Conservation (phyloP, 2,113 vertebrate species). For the mouse (Mus musculus) region DNA sequence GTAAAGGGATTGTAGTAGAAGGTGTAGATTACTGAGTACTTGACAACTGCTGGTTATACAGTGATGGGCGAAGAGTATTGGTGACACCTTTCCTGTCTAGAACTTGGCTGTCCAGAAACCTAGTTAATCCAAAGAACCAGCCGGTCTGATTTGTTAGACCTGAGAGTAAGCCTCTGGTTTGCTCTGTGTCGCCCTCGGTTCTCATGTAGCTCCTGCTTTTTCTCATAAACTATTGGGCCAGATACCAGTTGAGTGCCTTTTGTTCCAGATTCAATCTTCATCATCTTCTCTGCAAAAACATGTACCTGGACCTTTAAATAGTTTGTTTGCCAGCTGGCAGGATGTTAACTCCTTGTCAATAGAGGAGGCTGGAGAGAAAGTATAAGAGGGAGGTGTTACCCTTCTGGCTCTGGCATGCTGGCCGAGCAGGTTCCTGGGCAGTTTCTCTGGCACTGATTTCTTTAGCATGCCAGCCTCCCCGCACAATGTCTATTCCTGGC, state of each 20-base stretch:
- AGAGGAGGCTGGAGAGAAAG: conserved; percentile 22
- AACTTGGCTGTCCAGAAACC: not conserved
- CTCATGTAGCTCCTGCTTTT: not conserved
- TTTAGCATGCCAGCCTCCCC: not conserved
- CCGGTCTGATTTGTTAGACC: not conserved
- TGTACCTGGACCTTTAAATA: not conserved
- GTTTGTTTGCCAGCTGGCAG: conserved; percentile 25
- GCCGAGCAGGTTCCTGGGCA: not conserved
- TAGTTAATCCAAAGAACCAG: not conserved
- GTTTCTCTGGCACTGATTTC: not conserved
- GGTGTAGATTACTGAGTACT: not conserved
- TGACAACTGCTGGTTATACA: not conserved
- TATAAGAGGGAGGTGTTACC: not conserved
- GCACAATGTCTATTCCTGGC: not conserved
- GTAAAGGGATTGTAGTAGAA: not conserved
- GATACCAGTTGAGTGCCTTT: conserved; percentile 29
- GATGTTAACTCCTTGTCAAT: not conserved
- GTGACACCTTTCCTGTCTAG: not conserved
- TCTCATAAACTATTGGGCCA: not conserved
- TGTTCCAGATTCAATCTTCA: conserved; percentile 19
- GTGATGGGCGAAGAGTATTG: not conserved
- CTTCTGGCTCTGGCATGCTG: not conserved
- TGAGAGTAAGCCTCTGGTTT: conserved; percentile 36
- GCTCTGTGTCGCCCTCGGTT: not conserved
- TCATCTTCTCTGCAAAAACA: not conserved